Percentiles rank a stretch among this genome's conserved stretches.
phyloP scores from a whole-genome alignment of 1,140 invertebrate species.

The Metaphire vulgaris region DNA sequence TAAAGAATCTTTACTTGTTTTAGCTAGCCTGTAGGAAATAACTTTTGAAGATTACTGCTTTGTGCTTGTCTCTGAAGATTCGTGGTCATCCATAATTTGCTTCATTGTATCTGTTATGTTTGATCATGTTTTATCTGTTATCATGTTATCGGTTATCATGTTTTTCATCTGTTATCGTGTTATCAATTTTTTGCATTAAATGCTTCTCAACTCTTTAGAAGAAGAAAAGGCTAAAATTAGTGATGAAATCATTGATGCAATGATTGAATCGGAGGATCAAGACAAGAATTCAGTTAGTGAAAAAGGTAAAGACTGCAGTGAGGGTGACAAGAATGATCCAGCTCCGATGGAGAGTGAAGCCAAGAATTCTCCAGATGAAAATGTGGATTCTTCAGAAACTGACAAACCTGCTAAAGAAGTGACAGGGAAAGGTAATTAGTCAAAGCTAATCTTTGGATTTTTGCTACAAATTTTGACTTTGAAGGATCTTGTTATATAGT shows the following conservation, averaged over 20 bases:
- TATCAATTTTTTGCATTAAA: background rate
- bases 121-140: no score
- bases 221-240: conserved; percentile 39
- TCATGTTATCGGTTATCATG: no score
- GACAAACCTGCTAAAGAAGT: background rate
- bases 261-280: conserved; percentile 28
- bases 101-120: no score
- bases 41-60: no score
- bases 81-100: no score
- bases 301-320: background rate
- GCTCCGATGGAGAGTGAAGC: background rate
- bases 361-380: background rate
- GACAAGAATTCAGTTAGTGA: background rate
- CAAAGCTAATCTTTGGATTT: no score
- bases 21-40: no score
- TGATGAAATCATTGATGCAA: conserved; percentile 40
- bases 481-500: no score
- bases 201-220: conserved; percentile 22
- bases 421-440: background rate
- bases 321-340: conserved; percentile 20
- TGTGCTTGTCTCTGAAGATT: no score
- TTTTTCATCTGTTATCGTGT: no score
- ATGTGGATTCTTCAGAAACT: background rate
- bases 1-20: no score
- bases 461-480: no score